These are phyloP conservation scores for Pachypanchax playfairii DNA, from an alignment of 2,113 vertebrate species.

Conservation along the genomic window DNA sequence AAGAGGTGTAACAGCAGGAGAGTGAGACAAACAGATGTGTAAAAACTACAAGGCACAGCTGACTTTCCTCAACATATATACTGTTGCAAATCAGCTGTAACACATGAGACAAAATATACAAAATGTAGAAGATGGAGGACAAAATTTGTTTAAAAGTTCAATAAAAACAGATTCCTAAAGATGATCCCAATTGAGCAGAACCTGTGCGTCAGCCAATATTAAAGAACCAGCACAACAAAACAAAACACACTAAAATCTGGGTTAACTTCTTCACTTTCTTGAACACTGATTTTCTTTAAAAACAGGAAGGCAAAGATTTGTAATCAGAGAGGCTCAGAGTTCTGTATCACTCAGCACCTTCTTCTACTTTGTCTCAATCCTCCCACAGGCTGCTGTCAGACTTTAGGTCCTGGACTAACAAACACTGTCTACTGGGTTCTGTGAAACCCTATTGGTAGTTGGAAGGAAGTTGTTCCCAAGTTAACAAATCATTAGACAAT, in stretches of 20 bases:
- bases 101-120: neutral
- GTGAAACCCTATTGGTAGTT: neutral
- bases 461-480: neutral
- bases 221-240: neutral
- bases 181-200: slow-evolving; percentile 7
- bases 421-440: slow-evolving; percentile 18
- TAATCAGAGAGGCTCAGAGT: slow-evolving; percentile 71
- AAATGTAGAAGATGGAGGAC: neutral
- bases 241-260: neutral
- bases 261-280: slow-evolving; percentile 6
- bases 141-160: neutral
- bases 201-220: neutral
- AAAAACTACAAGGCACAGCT: neutral
- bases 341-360: slow-evolving; percentile 59
- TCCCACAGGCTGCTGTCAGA: slow-evolving; percentile 26
- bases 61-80: slow-evolving; percentile 1
- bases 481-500: slow-evolving; percentile 10
- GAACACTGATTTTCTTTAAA: slow-evolving; percentile 49
- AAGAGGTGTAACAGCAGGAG: slow-evolving; percentile 18
- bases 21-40: neutral
- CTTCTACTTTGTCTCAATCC: slow-evolving; percentile 34
- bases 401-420: slow-evolving; percentile 23
- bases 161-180: neutral
- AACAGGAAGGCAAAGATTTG: slow-evolving; percentile 60
- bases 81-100: neutral